Evolutionary conservation across 2,888 invertebrate species (phyloP), one percentile per base, ranked within the genome.

Genomic region (Thereva unica): DNA sequence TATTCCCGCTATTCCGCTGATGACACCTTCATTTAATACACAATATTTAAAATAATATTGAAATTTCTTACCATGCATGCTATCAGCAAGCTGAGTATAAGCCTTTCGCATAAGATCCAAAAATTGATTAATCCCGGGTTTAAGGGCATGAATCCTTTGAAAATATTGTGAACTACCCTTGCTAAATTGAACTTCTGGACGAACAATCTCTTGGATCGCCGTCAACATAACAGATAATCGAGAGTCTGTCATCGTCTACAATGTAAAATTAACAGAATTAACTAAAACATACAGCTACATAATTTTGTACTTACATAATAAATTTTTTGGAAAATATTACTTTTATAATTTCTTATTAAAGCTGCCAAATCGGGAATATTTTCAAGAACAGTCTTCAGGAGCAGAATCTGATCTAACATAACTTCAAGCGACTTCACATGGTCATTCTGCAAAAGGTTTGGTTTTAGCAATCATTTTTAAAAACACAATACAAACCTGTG

Each of bases 51-150:
- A n/a, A n/a, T n/a, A n/a, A n/a, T n/a, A n/a, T n/a, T n/a, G n/a
- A n/a, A n/a, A n/a, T 9, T n/a, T 37, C 37, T 67, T 76, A 88
- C 89, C 83, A 74, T 83, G 85, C 77, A 95, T 89, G 71, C 92
- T 91, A 71, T 91, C 90, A 68, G 95, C 85, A 9, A 93, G 82
- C 77, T 95, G 93, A n/a, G 90, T 89, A 79, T 95, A 95, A 0
- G 90, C 89, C 76, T 89, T 87, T 72, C 96, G 83, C 4, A 93
- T 89, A 40, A 95, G 84, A 79, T 96, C 96, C 71, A 97, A 79
- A 64, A 93, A 83, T 1, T 90, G 90, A 74, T 89, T 90, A n/a
- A 91, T 83, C 41, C 87, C 86, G 1, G 87, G 83, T 78, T 89
- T 91, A 3, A 96, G 88, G 12, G 93, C 89, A 78, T 89, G 91